Percentiles rank a stretch among this genome's conserved stretches.
Evolutionary conservation across 2,888 invertebrate genomes (phyloP).

Genomic region (Drosophila mimetica): DNA sequence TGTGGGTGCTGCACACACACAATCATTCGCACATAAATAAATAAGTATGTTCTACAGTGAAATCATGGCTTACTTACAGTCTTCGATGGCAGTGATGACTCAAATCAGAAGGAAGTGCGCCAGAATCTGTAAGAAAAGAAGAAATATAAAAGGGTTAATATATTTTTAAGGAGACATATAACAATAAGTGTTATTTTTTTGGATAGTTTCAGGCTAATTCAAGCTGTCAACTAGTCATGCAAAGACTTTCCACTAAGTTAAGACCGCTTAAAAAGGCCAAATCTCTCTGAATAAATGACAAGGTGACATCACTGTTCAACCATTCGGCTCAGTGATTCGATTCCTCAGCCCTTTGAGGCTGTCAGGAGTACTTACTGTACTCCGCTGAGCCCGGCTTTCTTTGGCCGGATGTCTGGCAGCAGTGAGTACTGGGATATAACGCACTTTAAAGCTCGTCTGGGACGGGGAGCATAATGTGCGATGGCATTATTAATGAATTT

Average conservation of each 20-base stretch:
- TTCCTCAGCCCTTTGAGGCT: background rate
- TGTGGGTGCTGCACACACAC: conserved; percentile 32
- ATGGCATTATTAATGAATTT: conserved; percentile 71
- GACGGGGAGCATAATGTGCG: conserved; percentile 55
- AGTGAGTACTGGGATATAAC: conserved; percentile 18
- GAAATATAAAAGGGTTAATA: background rate
- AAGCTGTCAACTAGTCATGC: background rate
- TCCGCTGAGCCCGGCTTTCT: conserved; percentile 10
- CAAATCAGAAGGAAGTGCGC: background rate
- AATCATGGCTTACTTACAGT: conserved; percentile 35
- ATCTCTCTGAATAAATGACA: background rate
- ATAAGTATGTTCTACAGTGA: conserved; percentile 33
- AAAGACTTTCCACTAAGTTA: background rate
- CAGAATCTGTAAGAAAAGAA: background rate
- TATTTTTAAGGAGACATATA: background rate
- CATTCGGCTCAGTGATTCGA: conserved; percentile 1
- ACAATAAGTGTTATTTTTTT: too few relatives aligned
- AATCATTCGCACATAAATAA: conserved; percentile 39
- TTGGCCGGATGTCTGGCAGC: conserved; percentile 6
- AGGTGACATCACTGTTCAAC: conserved; percentile 1
- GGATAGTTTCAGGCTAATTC: too few relatives aligned
- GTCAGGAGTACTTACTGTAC: conserved; percentile 15
- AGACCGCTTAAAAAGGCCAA: background rate
- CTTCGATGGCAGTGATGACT: conserved; percentile 1
- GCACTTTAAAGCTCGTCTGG: conserved; percentile 58